Base-by-base conservation (phyloP, 2,888 invertebrate species). In the Formica aserva region DNA sequence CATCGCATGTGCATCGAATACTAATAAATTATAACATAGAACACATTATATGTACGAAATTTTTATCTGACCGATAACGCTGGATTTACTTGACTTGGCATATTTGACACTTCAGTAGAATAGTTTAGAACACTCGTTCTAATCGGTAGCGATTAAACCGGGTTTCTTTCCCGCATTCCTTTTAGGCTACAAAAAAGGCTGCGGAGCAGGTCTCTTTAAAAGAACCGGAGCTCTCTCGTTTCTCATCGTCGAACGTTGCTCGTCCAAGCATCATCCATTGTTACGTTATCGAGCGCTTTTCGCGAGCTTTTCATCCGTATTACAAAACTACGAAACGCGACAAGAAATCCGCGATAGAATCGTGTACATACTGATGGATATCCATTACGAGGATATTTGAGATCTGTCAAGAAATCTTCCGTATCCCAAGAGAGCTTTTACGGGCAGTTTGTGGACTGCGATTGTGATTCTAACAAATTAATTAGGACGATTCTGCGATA, bases 231-330 rank as follows among this genome's bases (percentile, higher is more conserved):
- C 35, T 18, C 57, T 72, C 45, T 72, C 45, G 72, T 80, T 60
- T 71, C 72, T 71, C 69, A 55, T 77, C 67, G 76, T 77, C 29
- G 38, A 77, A 55, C 67, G 26, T 57, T 71, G 41, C 32, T 78
- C 78, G 38, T 60, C 72, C 60, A 32, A 78, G 57, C 45, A 18
- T 78, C 77, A 57, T 15, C 66, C 26, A 60, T 78, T 80, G 74
- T 80, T 60, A 72, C 74, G 26, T 60, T 71, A 80, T 80, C 78
- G 74, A 72, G 57, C 72, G 78, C 13, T 41, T 77, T 80, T 80
- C 32, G 71, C 57, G 32, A 57, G 41, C 74, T 78, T 78, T 78
- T 78, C 72, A 80, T 72, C 74, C 74, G 45, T 35, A 45, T 45
- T 57, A 80, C 41, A 22, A 32, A 71, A 60, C 45, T 57, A 15